A percentile compares a stretch with the other conserved stretches of the same genome.
Evolutionary conservation across 2,888 invertebrate species (phyloP).

Genomic region (Geophilus truncorum): DNA sequence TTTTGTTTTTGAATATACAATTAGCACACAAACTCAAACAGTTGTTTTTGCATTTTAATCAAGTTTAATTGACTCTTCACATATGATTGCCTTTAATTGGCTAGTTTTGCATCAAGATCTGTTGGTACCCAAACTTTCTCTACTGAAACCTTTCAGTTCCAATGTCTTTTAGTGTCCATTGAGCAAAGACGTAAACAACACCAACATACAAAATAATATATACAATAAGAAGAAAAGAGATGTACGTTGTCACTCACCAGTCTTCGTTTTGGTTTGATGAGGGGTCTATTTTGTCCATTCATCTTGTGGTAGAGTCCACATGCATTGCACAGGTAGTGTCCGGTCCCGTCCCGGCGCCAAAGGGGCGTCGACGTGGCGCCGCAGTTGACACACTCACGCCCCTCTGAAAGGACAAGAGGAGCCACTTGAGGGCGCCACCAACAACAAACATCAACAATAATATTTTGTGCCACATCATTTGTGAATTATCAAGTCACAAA

Average conservation of each 20-base stretch:
- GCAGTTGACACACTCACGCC: constrained; percentile 98
- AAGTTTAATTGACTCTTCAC: background rate
- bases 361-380: constrained; percentile 97
- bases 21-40: too few species aligned
- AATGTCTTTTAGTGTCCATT: background rate
- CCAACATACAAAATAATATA: background rate
- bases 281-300: constrained; percentile 97
- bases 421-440: constrained; percentile 10
- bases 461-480: background rate
- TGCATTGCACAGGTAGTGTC: constrained; percentile 92
- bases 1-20: too few species aligned
- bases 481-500: background rate
- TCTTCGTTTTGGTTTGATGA: constrained; percentile 99
- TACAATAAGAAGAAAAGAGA: constrained; percentile 16
- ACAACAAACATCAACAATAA: background rate
- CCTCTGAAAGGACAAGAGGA: constrained; percentile 59
- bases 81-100: background rate
- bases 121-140: background rate
- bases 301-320: constrained; percentile 99
- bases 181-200: background rate
- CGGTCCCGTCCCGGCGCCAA: constrained; percentile 97
- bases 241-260: constrained; percentile 73
- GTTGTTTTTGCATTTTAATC: background rate
- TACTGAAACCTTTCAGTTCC: background rate
- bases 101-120: background rate